Evolutionary conservation across 2,797 vertebrate genomes (phyloP).

Genomic region (Erpetoichthys calabaricus): DNA sequence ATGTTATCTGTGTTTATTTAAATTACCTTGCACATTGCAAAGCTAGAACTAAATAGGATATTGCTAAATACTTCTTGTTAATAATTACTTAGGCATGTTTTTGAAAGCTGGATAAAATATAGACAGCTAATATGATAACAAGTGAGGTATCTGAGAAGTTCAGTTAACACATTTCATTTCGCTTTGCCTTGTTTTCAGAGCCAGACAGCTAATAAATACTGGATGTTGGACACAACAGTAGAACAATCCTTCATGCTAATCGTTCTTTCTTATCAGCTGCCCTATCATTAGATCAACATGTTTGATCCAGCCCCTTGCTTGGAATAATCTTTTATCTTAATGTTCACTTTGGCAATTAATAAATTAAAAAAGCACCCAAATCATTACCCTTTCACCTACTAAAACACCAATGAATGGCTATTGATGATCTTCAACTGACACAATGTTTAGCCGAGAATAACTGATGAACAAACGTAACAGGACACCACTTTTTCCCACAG

Average conservation of each 20-base stretch:
- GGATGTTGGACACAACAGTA: not conserved
- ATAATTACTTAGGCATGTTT: too few species aligned
- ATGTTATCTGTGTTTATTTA: too few species aligned
- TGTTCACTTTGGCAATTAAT: conserved; percentile 41
- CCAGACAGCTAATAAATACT: not conserved
- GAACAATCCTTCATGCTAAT: conserved; percentile 20
- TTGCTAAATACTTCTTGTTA: too few species aligned
- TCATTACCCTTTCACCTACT: conserved; percentile 45
- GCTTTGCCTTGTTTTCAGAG: not conserved
- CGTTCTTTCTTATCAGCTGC: conserved; percentile 28
- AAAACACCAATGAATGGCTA: conserved; percentile 38
- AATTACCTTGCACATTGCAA: too few species aligned
- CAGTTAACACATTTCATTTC: not conserved
- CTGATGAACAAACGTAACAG: conserved; percentile 32
- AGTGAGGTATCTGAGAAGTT: too few species aligned
- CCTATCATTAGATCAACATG: conserved; percentile 27
- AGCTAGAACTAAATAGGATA: too few species aligned
- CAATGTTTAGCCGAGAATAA: conserved; percentile 27
- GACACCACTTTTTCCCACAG: conserved; percentile 28
- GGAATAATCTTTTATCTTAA: conserved; percentile 38
- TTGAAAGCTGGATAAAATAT: too few species aligned
- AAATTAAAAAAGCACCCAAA: conserved; percentile 46
- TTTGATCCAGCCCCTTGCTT: conserved; percentile 34
- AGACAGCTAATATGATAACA: too few species aligned
- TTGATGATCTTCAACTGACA: conserved; percentile 29